Evolutionary conservation across 2,888 invertebrate species (phyloP).

Genomic region (Ormyrus pomaceus): DNA sequence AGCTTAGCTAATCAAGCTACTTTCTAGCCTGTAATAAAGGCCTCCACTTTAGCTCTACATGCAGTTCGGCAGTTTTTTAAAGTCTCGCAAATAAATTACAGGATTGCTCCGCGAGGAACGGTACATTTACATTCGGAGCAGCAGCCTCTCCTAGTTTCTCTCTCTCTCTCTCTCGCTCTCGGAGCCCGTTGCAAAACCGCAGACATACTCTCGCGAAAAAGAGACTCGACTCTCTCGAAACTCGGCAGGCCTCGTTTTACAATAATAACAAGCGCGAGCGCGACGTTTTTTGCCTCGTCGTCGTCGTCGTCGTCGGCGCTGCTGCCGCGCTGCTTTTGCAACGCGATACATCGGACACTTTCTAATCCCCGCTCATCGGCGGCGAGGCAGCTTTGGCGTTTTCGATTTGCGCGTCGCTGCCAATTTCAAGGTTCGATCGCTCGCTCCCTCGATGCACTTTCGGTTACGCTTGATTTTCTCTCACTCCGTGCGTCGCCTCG

Average conservation of each 20-base stretch:
- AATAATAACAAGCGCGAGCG: neutral
- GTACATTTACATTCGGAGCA: neutral
- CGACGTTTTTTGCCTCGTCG: no score
- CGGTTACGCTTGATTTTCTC: neutral
- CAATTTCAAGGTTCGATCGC: slow-evolving; percentile 44
- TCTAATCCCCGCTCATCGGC: slow-evolving; percentile 33
- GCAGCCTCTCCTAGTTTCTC: neutral
- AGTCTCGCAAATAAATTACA: no score
- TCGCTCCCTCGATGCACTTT: slow-evolving; percentile 15
- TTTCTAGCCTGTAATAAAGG: no score
- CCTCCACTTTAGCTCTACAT: no score
- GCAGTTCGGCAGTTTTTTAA: no score
- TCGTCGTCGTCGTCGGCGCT: neutral
- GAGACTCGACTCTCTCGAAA: neutral
- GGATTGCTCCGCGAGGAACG: no score
- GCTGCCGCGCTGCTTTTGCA: slow-evolving; percentile 7
- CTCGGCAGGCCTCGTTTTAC: neutral
- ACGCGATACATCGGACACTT: slow-evolving; percentile 30
- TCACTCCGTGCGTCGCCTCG: no score
- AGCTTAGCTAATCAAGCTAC: no score
- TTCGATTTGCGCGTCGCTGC: slow-evolving; percentile 25
- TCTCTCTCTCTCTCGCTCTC: neutral
- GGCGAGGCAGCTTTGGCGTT: neutral
- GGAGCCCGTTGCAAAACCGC: neutral
- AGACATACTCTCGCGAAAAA: neutral